These are phyloP conservation scores for Epizoanthus rinbou DNA, from an alignment of 92 coral and sea anemone species.

Conservation along the genomic window DNA sequence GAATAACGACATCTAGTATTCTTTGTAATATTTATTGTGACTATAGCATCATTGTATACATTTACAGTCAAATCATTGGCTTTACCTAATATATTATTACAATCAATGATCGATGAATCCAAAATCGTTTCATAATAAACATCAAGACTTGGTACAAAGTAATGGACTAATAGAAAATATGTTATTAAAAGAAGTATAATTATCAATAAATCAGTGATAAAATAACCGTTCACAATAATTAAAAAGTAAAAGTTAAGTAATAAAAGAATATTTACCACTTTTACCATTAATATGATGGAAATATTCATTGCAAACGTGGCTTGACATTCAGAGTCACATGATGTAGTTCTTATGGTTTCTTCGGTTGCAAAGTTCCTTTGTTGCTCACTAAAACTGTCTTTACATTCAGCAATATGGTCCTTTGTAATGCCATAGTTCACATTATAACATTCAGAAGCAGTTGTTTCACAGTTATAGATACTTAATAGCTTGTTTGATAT, in stretches of 20 bases:
- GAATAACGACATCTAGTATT: slow-evolving; percentile 13
- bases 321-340: slow-evolving; percentile 26
- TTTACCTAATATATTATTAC: not conserved
- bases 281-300: slow-evolving; percentile 19
- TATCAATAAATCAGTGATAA: slow-evolving; percentile 9
- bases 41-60: slow-evolving; percentile 17
- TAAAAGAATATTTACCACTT: slow-evolving; percentile 30
- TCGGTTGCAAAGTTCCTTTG: slow-evolving; percentile 18
- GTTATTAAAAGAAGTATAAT: not conserved
- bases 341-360: slow-evolving; percentile 25
- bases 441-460: slow-evolving; percentile 22
- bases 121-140: not conserved
- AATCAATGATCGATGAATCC: not conserved
- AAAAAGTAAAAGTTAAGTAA: slow-evolving; percentile 6
- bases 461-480: slow-evolving; percentile 19
- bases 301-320: slow-evolving; percentile 20
- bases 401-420: slow-evolving; percentile 29
- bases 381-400: slow-evolving; percentile 6
- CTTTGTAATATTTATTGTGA: slow-evolving; percentile 25
- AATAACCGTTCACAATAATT: not conserved
- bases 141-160: slow-evolving; percentile 8
- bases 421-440: slow-evolving; percentile 30
- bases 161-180: not conserved
- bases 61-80: slow-evolving; percentile 19
- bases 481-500: slow-evolving; percentile 20